phyloP scores from a whole-genome alignment of 2,797 vertebrate genomes.

The Gambusia yucatana region DNA sequence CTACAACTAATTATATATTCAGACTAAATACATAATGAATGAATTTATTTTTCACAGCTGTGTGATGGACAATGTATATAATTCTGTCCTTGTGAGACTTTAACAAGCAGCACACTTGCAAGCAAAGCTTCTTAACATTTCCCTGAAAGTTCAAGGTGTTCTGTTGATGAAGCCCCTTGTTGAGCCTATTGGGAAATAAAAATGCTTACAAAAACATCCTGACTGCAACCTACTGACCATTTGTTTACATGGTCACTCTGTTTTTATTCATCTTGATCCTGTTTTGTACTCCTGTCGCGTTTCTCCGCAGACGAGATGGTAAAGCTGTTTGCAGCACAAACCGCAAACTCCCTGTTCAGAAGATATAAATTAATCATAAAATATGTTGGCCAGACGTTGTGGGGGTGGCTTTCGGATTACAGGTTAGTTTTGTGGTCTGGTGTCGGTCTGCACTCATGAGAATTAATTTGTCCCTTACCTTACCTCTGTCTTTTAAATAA shows the following conservation, averaged over 20 bases:
- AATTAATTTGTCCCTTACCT: background rate
- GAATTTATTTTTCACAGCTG: background rate
- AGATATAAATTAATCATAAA: conserved; percentile 47
- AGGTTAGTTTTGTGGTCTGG: background rate
- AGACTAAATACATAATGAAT: background rate
- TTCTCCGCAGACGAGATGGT: background rate
- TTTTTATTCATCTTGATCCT: conserved; percentile 12
- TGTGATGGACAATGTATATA: background rate
- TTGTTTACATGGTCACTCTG: conserved; percentile 13
- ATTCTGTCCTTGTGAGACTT: background rate
- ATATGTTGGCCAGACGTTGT: conserved; percentile 15
- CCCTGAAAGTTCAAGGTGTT: conserved; percentile 23
- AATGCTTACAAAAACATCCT: conserved; percentile 16
- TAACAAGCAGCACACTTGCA: conserved; percentile 7
- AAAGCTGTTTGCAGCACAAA: conserved; percentile 16
- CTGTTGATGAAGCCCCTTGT: conserved; percentile 14
- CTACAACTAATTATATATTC: too few relatives aligned
- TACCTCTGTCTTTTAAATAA: background rate
- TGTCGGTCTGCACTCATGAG: conserved; percentile 1
- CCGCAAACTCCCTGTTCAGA: conserved; percentile 13
- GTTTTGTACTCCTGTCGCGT: background rate
- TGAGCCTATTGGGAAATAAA: conserved; percentile 14
- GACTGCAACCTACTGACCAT: conserved; percentile 9
- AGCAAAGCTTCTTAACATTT: conserved; percentile 30
- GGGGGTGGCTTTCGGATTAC: conserved; percentile 8